phyloP scores from a whole-genome alignment of 1,140 invertebrate species.

The silkworm (Bombyx mori) region ASM3026992v2 NC_085124.1:9537001-9537500 shows the following conservation, averaged over 20 bases:
- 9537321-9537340: too few relatives aligned
- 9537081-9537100: constrained; percentile 91
- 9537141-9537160: constrained; percentile 85
- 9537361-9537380: too few relatives aligned
- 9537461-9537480: too few relatives aligned
- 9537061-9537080: constrained; percentile 87
- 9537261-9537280: constrained; percentile 24
- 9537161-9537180: constrained; percentile 79
- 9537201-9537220: constrained; percentile 52
- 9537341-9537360: too few relatives aligned
- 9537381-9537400: too few relatives aligned
- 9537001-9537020: constrained; percentile 95
- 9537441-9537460: too few relatives aligned
- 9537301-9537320: too few relatives aligned
- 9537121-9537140: constrained; percentile 92
- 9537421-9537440: too few relatives aligned
- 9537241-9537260: constrained; percentile 27
- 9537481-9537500: too few relatives aligned
- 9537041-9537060: constrained; percentile 88
- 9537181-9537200: constrained; percentile 49
- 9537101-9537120: constrained; percentile 93
- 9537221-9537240: constrained; percentile 42
- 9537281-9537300: too few relatives aligned
- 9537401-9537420: too few relatives aligned
- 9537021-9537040: constrained; percentile 89